Percentiles rank a stretch among this genome's conserved stretches.
Conservation (phyloP, 2,797 vertebrate genomes). For the Cuculus canorus region DNA sequence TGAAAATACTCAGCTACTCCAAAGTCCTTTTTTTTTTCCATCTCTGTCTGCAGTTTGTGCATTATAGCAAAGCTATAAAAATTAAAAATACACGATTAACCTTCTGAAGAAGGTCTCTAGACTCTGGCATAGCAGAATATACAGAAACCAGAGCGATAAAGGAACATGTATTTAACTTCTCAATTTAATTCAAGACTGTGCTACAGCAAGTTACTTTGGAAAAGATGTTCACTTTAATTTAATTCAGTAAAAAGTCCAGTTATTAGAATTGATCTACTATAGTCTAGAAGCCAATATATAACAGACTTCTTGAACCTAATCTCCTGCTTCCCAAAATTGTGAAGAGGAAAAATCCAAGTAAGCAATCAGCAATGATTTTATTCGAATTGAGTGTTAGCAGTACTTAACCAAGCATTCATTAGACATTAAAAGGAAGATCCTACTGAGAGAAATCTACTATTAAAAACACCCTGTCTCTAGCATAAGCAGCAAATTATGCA, state of each 20-base stretch:
- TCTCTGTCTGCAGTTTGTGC: background rate
- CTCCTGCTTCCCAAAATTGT: background rate
- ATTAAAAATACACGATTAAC: background rate
- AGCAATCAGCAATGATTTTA: background rate
- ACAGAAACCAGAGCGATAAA: background rate
- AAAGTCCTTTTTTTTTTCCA: background rate
- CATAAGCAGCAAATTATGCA: background rate
- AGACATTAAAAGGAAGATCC: background rate
- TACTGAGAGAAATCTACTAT: background rate
- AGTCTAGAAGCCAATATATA: background rate
- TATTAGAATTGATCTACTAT: background rate
- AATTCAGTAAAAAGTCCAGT: background rate
- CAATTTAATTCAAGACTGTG: background rate
- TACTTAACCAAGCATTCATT: background rate
- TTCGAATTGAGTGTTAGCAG: background rate
- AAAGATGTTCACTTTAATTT: background rate
- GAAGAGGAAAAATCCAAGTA: background rate
- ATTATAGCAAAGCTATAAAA: background rate
- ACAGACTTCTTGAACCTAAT: background rate
- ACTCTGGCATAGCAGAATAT: background rate
- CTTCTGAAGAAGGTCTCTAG: background rate
- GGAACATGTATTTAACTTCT: background rate
- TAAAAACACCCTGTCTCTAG: background rate
- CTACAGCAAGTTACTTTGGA: background rate
- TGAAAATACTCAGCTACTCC: background rate